Percentiles rank a stretch among this genome's conserved stretches.
Evolutionary conservation across 2,888 invertebrate species (phyloP).

Genomic region (Heliothis peltigera): DNA sequence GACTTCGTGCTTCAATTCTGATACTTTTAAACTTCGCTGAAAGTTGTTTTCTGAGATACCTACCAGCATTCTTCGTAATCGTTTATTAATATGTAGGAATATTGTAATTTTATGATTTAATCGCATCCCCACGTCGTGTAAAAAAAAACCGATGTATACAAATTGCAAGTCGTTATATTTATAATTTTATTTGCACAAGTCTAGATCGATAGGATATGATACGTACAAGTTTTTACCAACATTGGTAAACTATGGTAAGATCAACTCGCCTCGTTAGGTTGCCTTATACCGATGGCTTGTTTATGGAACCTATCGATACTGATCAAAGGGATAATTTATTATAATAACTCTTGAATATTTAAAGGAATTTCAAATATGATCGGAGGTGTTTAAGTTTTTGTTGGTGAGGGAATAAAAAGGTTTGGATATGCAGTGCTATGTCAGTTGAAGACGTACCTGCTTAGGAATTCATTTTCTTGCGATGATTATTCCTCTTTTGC

Average conservation of each 20-base stretch:
- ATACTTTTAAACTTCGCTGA: too few species aligned
- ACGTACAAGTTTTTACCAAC: conserved; percentile 34
- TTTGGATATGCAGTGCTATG: background rate
- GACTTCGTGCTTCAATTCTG: too few species aligned
- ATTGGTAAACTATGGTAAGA: conserved; percentile 20
- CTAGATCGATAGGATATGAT: conserved; percentile 39
- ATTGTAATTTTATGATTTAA: background rate
- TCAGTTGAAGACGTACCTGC: background rate
- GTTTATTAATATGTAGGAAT: background rate
- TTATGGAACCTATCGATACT: conserved; percentile 37
- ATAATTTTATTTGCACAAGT: conserved; percentile 32
- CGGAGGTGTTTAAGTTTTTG: conserved; percentile 29
- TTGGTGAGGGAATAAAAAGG: background rate
- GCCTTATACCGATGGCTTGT: conserved; percentile 40
- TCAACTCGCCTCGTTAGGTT: conserved; percentile 32
- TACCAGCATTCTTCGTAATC: background rate
- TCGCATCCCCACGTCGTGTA: background rate
- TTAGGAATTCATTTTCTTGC: background rate
- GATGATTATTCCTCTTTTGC: too few species aligned
- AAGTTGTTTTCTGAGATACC: too few species aligned
- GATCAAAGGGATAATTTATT: conserved; percentile 47
- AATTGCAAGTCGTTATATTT: conserved; percentile 17
- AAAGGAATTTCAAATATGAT: conserved; percentile 35
- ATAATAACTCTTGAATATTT: conserved; percentile 54
- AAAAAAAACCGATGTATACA: conserved; percentile 6